A percentile compares a stretch with the other conserved stretches of the same genome.
Conservation (phyloP, 1,140 invertebrate genomes). For the Vollenhovia emeryi region DNA sequence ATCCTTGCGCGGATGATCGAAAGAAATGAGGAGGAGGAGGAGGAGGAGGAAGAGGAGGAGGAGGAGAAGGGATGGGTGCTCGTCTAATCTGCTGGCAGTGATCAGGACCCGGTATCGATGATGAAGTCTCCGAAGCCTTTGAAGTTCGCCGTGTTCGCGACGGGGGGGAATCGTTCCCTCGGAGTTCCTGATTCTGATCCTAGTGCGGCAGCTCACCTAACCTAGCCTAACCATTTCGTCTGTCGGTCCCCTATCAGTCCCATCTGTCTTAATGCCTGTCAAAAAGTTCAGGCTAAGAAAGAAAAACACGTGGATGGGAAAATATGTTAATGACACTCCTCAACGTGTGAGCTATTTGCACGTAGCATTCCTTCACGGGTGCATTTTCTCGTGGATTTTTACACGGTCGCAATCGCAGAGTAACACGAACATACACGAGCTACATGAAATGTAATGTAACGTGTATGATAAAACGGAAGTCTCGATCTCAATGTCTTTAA, state of each 20-base stretch:
- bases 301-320: constrained; percentile 55
- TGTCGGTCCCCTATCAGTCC: constrained; percentile 70
- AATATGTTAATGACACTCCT: constrained; percentile 57
- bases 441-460: neutral
- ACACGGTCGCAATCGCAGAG: neutral
- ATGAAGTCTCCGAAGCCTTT: constrained; percentile 84
- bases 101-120: constrained; percentile 84
- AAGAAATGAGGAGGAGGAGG: constrained; percentile 3
- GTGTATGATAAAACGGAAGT: neutral
- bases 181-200: constrained; percentile 71
- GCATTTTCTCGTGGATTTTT: neutral
- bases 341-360: neutral
- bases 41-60: constrained; percentile 31
- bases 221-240: constrained; percentile 70
- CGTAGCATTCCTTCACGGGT: neutral
- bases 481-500: neutral
- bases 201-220: constrained; percentile 59
- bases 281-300: constrained; percentile 62
- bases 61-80: constrained; percentile 54
- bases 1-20: constrained; percentile 49
- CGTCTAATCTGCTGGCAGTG: constrained; percentile 84
- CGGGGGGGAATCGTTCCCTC: constrained; percentile 79
- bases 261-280: constrained; percentile 78
- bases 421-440: neutral
- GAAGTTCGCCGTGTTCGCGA: constrained; percentile 81